Conservation (phyloP, 1,140 invertebrate species). For the Scaptomyza graminum region DNA sequence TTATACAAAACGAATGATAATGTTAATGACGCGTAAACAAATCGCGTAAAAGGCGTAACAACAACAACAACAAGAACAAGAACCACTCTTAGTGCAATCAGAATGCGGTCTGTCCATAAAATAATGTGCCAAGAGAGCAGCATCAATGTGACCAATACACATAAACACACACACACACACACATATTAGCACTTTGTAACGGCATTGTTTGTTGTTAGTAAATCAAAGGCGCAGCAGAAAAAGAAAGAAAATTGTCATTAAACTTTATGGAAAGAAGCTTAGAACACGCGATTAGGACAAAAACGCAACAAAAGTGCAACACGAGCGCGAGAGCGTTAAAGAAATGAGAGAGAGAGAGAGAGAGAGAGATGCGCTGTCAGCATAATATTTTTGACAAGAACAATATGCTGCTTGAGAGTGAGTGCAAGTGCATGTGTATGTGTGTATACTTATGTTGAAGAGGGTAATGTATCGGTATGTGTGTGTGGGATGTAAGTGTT, state of each 20-base stretch:
- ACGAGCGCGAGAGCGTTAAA: neutral
- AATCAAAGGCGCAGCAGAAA: no score
- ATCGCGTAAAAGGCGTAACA: slow-evolving; percentile 18
- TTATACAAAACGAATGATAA: slow-evolving; percentile 10
- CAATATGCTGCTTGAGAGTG: slow-evolving; percentile 13
- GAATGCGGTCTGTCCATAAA: slow-evolving; percentile 45
- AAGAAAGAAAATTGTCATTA: slow-evolving; percentile 35
- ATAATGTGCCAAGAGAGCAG: slow-evolving; percentile 12
- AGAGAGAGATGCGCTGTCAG: slow-evolving; percentile 12
- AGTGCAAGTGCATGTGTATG: slow-evolving; percentile 34
- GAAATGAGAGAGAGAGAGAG: neutral
- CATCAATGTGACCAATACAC: slow-evolving; percentile 14
- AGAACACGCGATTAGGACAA: slow-evolving; percentile 31
- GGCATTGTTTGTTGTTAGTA: neutral
- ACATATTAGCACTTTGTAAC: neutral
- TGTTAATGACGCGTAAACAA: slow-evolving; percentile 29
- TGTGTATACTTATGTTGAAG: neutral
- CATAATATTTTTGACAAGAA: slow-evolving; percentile 22
- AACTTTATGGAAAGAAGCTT: slow-evolving; percentile 24
- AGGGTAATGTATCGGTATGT: neutral
- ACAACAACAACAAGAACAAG: slow-evolving; percentile 9
- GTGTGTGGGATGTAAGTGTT: slow-evolving; percentile 1
- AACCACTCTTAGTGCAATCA: slow-evolving; percentile 7
- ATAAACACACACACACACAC: slow-evolving; percentile 3
- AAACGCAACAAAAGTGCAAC: slow-evolving; percentile 22